Evolutionary conservation across 2,113 vertebrate genomes (phyloP).

Genomic region (Lepus americanus): DNA sequence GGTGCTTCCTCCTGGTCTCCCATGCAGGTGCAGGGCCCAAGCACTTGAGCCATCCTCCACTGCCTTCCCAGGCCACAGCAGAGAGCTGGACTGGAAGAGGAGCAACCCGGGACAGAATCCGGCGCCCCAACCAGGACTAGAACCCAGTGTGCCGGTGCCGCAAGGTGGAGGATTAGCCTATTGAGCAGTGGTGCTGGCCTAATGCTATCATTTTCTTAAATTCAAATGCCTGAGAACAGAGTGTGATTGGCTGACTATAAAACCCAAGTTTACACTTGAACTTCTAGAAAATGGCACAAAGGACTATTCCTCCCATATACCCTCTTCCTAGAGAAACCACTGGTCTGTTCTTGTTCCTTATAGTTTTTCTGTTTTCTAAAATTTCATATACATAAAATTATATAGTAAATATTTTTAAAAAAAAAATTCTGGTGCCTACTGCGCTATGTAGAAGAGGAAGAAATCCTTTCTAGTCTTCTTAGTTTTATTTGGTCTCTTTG

Average conservation of each 20-base stretch:
- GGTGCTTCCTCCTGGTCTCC: too few species aligned
- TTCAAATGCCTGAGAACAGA: neutral
- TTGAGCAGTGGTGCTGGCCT: too few species aligned
- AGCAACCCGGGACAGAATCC: too few species aligned
- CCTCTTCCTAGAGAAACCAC: neutral
- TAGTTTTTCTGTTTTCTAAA: conserved; percentile 50
- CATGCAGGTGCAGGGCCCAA: too few species aligned
- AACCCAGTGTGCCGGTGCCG: too few species aligned
- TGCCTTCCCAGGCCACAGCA: too few species aligned
- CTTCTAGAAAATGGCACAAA: neutral
- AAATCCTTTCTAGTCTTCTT: too few species aligned
- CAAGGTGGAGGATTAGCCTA: too few species aligned
- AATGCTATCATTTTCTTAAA: conserved; percentile 2
- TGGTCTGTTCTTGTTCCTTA: neutral
- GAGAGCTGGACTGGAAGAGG: too few species aligned
- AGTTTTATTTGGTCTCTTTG: too few species aligned
- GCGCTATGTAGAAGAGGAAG: neutral
- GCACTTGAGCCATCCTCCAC: too few species aligned
- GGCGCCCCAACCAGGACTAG: too few species aligned
- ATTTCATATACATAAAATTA: conserved; percentile 39
- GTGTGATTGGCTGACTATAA: neutral
- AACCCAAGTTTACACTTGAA: neutral
- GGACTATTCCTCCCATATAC: neutral
- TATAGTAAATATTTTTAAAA: neutral
- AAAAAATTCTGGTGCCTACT: neutral